phyloP scores from a whole-genome alignment of 1,140 invertebrate genomes.

The Cyclargus thomasi region DNA sequence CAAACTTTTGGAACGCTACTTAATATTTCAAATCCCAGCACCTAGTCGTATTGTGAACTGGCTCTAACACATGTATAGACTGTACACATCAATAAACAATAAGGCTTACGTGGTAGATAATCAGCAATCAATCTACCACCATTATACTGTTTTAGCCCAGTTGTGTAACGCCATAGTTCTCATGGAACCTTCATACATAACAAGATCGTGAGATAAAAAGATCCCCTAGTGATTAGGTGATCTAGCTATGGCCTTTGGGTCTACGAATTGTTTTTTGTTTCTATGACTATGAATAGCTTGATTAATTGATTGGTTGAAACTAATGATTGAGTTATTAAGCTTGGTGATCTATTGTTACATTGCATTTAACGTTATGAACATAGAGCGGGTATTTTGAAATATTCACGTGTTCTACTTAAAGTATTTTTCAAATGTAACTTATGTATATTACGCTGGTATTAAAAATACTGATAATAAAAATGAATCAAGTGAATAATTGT shows the following conservation, averaged over 20 bases:
- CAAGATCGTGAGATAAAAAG: slow-evolving; percentile 52
- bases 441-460: no score
- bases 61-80: background rate
- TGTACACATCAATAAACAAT: slow-evolving; percentile 6
- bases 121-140: slow-evolving; percentile 25
- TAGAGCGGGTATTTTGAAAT: no score
- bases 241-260: background rate
- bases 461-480: background rate
- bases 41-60: no score
- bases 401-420: no score
- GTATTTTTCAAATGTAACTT: no score
- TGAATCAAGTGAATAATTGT: background rate
- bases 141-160: slow-evolving; percentile 29
- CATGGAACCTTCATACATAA: slow-evolving; percentile 57
- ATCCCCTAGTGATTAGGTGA: background rate
- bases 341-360: no score
- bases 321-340: no score
- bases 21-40: no score
- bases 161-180: slow-evolving; percentile 58
- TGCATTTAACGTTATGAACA: no score
- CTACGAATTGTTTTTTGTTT: background rate
- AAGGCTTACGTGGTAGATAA: slow-evolving; percentile 14
- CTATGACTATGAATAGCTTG: background rate
- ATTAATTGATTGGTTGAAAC: no score
- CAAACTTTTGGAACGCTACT: no score